Percentiles rank a stretch among this genome's conserved stretches.
Conservation (phyloP, 1,140 invertebrate species). For the Zophobas morio region DNA sequence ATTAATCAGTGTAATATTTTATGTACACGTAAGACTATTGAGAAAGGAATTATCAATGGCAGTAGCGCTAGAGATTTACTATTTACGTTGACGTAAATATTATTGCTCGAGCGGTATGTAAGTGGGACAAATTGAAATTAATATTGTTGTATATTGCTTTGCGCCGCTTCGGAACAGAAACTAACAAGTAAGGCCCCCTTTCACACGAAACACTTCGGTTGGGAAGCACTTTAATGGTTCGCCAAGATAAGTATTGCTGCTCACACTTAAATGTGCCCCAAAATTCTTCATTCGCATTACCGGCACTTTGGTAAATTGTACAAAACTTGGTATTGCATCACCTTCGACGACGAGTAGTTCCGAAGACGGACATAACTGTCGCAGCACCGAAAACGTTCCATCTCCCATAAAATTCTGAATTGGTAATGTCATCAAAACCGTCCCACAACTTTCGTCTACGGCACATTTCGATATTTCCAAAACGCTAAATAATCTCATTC, state of each 20-base stretch:
- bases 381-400: neutral
- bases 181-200: slow-evolving; percentile 10
- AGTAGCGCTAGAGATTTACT: slow-evolving; percentile 27
- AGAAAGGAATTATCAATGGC: slow-evolving; percentile 40
- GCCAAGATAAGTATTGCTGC: neutral
- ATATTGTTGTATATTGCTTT: slow-evolving; percentile 11
- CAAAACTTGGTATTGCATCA: too few species aligned
- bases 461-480: slow-evolving; percentile 1
- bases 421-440: neutral
- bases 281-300: neutral
- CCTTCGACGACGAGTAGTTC: too few species aligned
- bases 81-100: slow-evolving; percentile 22
- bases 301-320: neutral
- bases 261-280: neutral
- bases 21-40: slow-evolving; percentile 10
- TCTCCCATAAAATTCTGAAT: slow-evolving; percentile 7
- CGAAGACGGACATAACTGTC: neutral
- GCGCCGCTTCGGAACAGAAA: slow-evolving; percentile 3
- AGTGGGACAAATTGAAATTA: slow-evolving; percentile 24
- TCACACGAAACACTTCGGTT: slow-evolving; percentile 9
- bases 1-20: slow-evolving; percentile 7
- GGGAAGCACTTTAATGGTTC: slow-evolving; percentile 1
- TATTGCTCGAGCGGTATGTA: slow-evolving; percentile 15
- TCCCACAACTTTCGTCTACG: neutral
- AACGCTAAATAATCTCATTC: neutral